Conservation (phyloP, 2,113 vertebrate species). For the Verasper variegatus region DNA sequence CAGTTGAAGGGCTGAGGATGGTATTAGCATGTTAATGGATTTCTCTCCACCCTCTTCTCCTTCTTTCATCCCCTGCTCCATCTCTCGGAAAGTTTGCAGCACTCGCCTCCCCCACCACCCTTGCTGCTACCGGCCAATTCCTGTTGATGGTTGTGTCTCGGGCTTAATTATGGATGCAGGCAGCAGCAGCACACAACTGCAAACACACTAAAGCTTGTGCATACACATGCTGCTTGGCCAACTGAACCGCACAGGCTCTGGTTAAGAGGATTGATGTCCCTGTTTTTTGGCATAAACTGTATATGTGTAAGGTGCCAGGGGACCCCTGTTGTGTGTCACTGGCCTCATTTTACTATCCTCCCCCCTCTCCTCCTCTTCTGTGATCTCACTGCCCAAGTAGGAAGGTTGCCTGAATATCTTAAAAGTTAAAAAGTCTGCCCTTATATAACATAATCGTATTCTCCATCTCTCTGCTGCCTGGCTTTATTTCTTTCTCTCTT, state of each 20-base stretch:
- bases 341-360: slow-evolving; percentile 53
- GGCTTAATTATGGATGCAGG: slow-evolving; percentile 75
- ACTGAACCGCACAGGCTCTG: slow-evolving; percentile 45
- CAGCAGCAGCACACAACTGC: slow-evolving; percentile 44
- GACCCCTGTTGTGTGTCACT: slow-evolving; percentile 48
- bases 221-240: slow-evolving; percentile 47
- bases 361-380: slow-evolving; percentile 38
- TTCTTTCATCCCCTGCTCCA: slow-evolving; percentile 8
- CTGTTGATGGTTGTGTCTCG: slow-evolving; percentile 57
- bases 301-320: slow-evolving; percentile 6
- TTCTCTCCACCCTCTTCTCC: slow-evolving; percentile 54
- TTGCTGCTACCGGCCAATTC: slow-evolving; percentile 51
- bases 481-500: neutral
- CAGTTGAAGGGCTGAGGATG: slow-evolving; percentile 71
- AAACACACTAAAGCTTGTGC: slow-evolving; percentile 47
- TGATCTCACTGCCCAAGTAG: slow-evolving; percentile 44
- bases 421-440: slow-evolving; percentile 7
- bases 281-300: slow-evolving; percentile 47
- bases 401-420: slow-evolving; percentile 27
- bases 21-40: slow-evolving; percentile 85
- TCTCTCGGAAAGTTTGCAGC: slow-evolving; percentile 57
- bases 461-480: neutral
- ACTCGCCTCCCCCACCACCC: slow-evolving; percentile 11
- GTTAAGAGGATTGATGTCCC: slow-evolving; percentile 55
- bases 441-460: slow-evolving; percentile 12